These are phyloP conservation scores for Festucalex cinctus DNA, from an alignment of 2,113 vertebrate species.

Conservation along the genomic window DNA sequence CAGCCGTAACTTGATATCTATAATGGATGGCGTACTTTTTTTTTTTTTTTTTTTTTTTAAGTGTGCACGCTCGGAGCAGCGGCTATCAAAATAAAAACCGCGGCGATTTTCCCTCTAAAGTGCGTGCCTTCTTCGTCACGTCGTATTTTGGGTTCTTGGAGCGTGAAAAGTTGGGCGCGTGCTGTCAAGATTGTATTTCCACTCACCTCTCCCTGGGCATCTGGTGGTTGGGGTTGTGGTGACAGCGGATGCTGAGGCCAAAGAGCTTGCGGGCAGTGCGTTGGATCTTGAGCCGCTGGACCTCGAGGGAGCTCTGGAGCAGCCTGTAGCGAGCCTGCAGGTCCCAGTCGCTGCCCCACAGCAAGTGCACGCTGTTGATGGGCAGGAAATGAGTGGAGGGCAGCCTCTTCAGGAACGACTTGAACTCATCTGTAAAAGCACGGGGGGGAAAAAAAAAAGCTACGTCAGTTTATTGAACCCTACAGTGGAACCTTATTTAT, in stretches of 20 bases:
- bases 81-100: conserved; percentile 38
- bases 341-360: conserved; percentile 99
- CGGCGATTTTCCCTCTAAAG: conserved; percentile 7
- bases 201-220: conserved; percentile 96
- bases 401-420: conserved; percentile 95
- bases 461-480: neutral
- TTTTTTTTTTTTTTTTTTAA: neutral
- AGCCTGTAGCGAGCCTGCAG: conserved; percentile 95
- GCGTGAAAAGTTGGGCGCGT: neutral
- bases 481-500: no score
- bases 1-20: conserved; percentile 44
- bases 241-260: conserved; percentile 93
- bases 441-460: neutral
- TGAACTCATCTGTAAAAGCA: conserved; percentile 87
- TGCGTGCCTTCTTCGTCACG: neutral
- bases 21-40: conserved; percentile 43
- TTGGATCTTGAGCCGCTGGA: conserved; percentile 91
- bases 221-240: conserved; percentile 98
- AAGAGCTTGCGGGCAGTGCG: conserved; percentile 96
- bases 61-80: conserved; percentile 21
- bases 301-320: conserved; percentile 89
- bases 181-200: conserved; percentile 22
- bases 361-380: conserved; percentile 94
- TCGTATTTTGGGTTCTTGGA: conserved; percentile 3
- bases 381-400: conserved; percentile 96